Evolutionary conservation across 2,113 vertebrate species (phyloP), one percentile per base, ranked within the genome.

Genomic region (Chloropsis cyanopogon): DNA sequence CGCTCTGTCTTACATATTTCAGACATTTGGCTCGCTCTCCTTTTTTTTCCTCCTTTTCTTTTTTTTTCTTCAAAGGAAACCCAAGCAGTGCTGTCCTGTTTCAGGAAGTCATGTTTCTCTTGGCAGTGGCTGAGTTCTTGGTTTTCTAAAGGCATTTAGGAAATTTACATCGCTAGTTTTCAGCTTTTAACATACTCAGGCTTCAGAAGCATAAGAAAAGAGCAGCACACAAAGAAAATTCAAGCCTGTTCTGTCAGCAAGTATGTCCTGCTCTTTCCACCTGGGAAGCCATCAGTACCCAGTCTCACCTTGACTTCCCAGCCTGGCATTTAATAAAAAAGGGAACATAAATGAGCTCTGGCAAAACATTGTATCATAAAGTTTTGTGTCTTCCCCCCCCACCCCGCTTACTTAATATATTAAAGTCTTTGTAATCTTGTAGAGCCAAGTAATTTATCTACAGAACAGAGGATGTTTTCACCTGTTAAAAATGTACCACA

Each of bases 61-160:
- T 69, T 41, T 44, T 91, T 59, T 86, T 56, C 64, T 94, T 93
- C 86, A 97, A 96, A 98, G 98, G 97, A 98, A 98, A 93, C 79
- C 50, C 66, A 89, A 95, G 96, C 81, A 97, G 90, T 93, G 88
- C 82, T 86, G 81, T 90, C 80, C 90, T 93, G 76, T 85, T 96
- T 97, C 96, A 97, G 97, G 95, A 97, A 97, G 72, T 95, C 49
- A 46, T 88, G 93, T 96, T 96, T 91, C 70, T 96, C 90, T 97
- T 97, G 97, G 97, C 97, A 97, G 66, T 39, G 60, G 28, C 53
- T 64, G 77, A 95, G 78, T 95, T 97, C 93, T 97, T 97, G 96
- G 89, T 96, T 97, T 96, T 97, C 96, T 97, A 96, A 97, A 93
- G 94, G 69, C 57, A 86, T 95, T 95, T 96, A 86, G 92, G 94